Evolutionary conservation across 2,797 vertebrate genomes (phyloP), one percentile per base, ranked within the genome.

Genomic region (Diglossa cyanea): DNA sequence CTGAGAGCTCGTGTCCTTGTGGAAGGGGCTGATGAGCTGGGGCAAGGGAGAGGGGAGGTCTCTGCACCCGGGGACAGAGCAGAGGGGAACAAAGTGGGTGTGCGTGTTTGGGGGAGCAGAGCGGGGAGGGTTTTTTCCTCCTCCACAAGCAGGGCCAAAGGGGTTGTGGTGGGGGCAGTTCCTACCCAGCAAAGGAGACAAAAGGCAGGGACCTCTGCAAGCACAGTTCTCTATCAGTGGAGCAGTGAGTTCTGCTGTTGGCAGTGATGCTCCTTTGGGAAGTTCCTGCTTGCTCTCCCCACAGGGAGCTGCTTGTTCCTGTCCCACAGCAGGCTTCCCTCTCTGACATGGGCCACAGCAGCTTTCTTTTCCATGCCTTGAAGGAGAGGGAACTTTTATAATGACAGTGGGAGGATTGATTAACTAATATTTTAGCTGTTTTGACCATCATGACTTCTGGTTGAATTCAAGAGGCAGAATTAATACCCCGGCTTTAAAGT

Each of bases 391-490:
- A 20, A 8, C 19, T 35, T 58, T 19, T 35, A 24, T 5, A 40
- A 40, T 0, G 1, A 33, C 16, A 28, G 2, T 23, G 18, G 17
- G 28, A 47, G 13, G 28, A n/a, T 10, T 40, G 30, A 35, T 33
- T 33, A 11, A 26, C 39, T 50, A 58, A 13, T 42, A 30, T 58
- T 60, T 58, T 13, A 50, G 25, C 31, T 30, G 8, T 50, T 68
- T 50, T 0, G 3, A 58, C 16, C 31, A 35, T 35, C 16, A 5
- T 58, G 30, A 68, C 5, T 42, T 24, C 30, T 58, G 35, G 10
- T 50, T 35, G 37, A 58, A 30, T 50, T 50, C 13, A 50, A 6
- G 28, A 55, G 17, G 9, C 28, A 65, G 26, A 55, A 55, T 65
- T n/a, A 31, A 11, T 37, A 54, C 10, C 17, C 33, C 21, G n/a